phyloP scores from a whole-genome alignment of 2,888 invertebrate species.

The Patella depressa region DNA sequence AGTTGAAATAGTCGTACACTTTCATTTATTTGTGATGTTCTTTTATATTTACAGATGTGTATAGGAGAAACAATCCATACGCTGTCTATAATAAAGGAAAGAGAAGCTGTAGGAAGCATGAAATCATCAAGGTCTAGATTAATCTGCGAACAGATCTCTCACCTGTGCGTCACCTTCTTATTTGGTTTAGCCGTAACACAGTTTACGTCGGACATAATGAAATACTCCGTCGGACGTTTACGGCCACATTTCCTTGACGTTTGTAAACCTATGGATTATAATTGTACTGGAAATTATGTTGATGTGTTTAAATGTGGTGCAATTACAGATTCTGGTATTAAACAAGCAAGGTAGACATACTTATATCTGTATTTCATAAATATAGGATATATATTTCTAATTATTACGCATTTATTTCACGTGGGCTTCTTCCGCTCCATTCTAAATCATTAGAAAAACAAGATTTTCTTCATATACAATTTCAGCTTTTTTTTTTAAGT shows the following conservation, averaged over 20 bases:
- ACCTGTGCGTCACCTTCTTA: slow-evolving; percentile 75
- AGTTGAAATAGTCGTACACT: too few relatives aligned
- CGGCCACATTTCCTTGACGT: slow-evolving; percentile 93
- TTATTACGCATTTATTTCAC: too few relatives aligned
- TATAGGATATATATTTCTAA: too few relatives aligned
- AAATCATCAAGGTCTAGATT: neutral
- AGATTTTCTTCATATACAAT: too few relatives aligned
- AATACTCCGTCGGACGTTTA: slow-evolving; percentile 91
- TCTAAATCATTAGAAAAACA: too few relatives aligned
- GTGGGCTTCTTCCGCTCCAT: too few relatives aligned
- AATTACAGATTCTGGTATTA: slow-evolving; percentile 24
- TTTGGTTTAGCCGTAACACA: slow-evolving; percentile 89
- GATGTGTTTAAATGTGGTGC: slow-evolving; percentile 39
- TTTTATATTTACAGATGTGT: neutral
- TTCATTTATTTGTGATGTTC: neutral
- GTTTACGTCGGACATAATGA: slow-evolving; percentile 89
- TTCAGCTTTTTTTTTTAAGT: too few relatives aligned
- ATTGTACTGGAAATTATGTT: slow-evolving; percentile 35
- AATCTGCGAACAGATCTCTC: neutral
- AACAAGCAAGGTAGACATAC: slow-evolving; percentile 38
- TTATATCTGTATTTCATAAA: too few relatives aligned
- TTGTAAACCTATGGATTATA: slow-evolving; percentile 78
- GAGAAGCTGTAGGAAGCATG: neutral
- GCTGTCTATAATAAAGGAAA: neutral
- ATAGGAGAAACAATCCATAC: neutral